phyloP scores from a whole-genome alignment of 2,888 invertebrate species.

The Torymus tubicola region DNA sequence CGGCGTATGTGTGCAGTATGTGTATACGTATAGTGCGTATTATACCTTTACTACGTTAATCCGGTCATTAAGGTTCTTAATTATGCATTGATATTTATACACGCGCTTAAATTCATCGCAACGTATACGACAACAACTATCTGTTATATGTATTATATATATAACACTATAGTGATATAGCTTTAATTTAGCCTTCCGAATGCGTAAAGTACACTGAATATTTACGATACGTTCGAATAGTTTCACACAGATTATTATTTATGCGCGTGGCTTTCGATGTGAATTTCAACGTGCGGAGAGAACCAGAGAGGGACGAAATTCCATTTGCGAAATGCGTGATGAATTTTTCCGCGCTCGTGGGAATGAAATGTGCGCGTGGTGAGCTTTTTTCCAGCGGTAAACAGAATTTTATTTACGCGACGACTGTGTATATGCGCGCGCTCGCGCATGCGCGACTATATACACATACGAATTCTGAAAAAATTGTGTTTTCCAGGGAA shows the following conservation, averaged over 20 bases:
- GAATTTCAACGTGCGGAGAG: background rate
- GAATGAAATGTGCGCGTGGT: background rate
- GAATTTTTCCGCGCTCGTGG: background rate
- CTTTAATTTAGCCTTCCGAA: too few species aligned
- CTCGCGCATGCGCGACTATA: background rate
- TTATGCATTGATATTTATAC: constrained; percentile 38
- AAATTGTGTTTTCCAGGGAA: too few species aligned
- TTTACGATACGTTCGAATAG: too few species aligned
- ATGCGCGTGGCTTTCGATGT: constrained; percentile 1
- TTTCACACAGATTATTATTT: too few species aligned
- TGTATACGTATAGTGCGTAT: too few species aligned
- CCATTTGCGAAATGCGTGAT: constrained; percentile 13
- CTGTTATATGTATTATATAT: too few species aligned
- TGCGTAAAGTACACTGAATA: too few species aligned
- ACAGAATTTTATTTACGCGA: constrained; percentile 1
- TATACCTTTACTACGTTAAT: constrained; percentile 9
- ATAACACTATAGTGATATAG: too few species aligned
- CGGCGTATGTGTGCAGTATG: too few species aligned
- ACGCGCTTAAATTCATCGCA: constrained; percentile 31
- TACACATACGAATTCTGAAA: background rate
- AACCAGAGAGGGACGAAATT: background rate
- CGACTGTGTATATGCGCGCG: background rate
- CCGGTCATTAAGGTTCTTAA: constrained; percentile 38
- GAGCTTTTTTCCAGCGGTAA: background rate
- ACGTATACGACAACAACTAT: background rate